A percentile compares a stretch with the other conserved stretches of the same genome.
These are phyloP conservation scores for Eupsilia transversa DNA, from an alignment of 2,888 invertebrate species.

Conservation along the genomic window DNA sequence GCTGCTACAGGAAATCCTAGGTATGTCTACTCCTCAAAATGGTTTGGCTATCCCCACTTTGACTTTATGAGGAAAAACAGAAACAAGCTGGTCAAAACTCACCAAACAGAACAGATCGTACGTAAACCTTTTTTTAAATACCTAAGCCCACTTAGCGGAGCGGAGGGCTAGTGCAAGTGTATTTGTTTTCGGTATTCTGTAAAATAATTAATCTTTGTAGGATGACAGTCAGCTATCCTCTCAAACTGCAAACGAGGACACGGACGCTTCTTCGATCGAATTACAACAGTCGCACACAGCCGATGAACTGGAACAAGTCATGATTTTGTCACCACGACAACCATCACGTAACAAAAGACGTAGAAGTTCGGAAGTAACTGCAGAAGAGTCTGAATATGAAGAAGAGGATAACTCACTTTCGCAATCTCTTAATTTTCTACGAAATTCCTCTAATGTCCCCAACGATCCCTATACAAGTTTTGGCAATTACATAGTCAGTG, in stretches of 20 bases:
- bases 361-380: constrained; percentile 2
- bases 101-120: constrained; percentile 1
- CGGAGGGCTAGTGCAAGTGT: neutral
- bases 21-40: constrained; percentile 8
- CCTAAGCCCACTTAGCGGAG: neutral
- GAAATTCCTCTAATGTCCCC: neutral
- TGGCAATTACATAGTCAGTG: constrained; percentile 34
- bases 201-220: constrained; percentile 16
- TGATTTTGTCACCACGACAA: neutral
- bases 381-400: constrained; percentile 13
- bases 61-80: constrained; percentile 15
- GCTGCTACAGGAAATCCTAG: constrained; percentile 13
- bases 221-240: neutral
- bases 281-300: neutral
- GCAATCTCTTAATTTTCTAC: constrained; percentile 9
- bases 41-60: constrained; percentile 22
- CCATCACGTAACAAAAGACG: neutral
- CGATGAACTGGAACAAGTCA: constrained; percentile 13
- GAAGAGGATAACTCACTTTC: neutral
- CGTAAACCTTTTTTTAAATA: neutral
- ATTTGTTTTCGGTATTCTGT: neutral
- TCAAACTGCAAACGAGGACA: constrained; percentile 6
- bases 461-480: constrained; percentile 14
- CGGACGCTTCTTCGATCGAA: constrained; percentile 7
- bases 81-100: constrained; percentile 1